Conservation (phyloP, 2,113 vertebrate genomes). For the Thryonomys swinderianus region DNA sequence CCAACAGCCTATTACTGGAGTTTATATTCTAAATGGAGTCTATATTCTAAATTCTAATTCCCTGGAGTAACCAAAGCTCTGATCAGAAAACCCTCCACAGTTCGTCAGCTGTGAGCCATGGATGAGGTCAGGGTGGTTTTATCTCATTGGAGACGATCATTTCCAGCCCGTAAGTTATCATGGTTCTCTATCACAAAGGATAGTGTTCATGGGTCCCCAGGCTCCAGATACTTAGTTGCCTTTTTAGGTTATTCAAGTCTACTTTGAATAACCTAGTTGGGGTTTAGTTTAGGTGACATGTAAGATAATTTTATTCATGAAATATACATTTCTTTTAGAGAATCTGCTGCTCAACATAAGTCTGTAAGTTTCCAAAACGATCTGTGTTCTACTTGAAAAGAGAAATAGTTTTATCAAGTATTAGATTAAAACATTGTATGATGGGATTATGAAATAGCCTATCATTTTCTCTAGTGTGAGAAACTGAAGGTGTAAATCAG, state of each 20-base stretch:
- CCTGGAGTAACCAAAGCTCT: neutral
- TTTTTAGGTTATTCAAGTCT: neutral
- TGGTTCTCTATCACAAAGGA: neutral
- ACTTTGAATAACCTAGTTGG: neutral
- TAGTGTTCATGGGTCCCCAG: neutral
- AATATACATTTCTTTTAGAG: neutral
- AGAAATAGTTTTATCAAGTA: neutral
- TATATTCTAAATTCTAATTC: neutral
- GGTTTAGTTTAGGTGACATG: neutral
- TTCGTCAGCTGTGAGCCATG: neutral
- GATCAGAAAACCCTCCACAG: neutral
- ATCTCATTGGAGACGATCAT: neutral
- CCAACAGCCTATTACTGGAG: neutral
- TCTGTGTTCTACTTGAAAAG: neutral
- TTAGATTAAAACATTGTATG: neutral
- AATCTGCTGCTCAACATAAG: neutral
- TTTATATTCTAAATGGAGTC: neutral
- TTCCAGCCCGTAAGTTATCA: neutral
- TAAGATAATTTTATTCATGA: neutral
- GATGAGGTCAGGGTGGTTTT: neutral
- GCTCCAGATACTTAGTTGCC: constrained; percentile 2
- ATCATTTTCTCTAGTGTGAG: too few species aligned
- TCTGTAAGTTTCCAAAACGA: neutral
- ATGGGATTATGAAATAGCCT: neutral
- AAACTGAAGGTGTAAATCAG: too few species aligned